Conservation (phyloP, 2,888 invertebrate genomes). For the Hirtodrosophila confusa region DNA sequence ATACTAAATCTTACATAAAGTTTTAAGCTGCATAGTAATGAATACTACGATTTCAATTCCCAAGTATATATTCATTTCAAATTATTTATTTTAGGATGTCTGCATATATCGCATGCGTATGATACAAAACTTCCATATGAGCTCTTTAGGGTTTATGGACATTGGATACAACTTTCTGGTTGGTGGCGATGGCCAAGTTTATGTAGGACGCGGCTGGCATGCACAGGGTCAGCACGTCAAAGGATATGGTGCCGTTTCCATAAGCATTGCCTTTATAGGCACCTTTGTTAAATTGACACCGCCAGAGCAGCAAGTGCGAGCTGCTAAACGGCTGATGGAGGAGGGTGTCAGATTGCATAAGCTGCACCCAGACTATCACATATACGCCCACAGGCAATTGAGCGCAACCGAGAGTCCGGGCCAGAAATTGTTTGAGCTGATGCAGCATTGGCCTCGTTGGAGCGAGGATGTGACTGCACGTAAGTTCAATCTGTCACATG, state of each 20-base stretch:
- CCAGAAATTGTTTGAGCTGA: slow-evolving; percentile 86
- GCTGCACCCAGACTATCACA: slow-evolving; percentile 87
- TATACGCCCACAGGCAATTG: slow-evolving; percentile 89
- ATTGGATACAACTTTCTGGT: slow-evolving; percentile 91
- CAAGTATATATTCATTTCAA: no score
- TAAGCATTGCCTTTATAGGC: slow-evolving; percentile 91
- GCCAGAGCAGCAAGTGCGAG: slow-evolving; percentile 85
- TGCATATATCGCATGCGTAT: slow-evolving; percentile 85
- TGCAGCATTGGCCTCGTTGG: slow-evolving; percentile 89
- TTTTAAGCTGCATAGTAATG: no score
- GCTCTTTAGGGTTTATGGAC: slow-evolving; percentile 87
- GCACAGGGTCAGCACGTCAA: slow-evolving; percentile 88
- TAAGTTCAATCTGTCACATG: slow-evolving; percentile 26
- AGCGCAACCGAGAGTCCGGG: slow-evolving; percentile 89
- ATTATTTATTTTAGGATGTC: slow-evolving; percentile 32
- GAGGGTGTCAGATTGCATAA: slow-evolving; percentile 87
- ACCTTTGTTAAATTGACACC: slow-evolving; percentile 86
- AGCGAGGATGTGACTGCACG: slow-evolving; percentile 55
- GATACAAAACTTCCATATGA: slow-evolving; percentile 89
- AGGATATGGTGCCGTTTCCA: slow-evolving; percentile 87
- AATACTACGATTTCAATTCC: no score
- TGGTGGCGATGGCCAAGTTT: slow-evolving; percentile 86
- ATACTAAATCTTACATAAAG: no score
- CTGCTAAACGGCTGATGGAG: slow-evolving; percentile 87
- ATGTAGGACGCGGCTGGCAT: slow-evolving; percentile 86